Evolutionary conservation across 2,113 vertebrate species (phyloP), one percentile per base, ranked within the genome.

Genomic region (Callionymus lyra): DNA sequence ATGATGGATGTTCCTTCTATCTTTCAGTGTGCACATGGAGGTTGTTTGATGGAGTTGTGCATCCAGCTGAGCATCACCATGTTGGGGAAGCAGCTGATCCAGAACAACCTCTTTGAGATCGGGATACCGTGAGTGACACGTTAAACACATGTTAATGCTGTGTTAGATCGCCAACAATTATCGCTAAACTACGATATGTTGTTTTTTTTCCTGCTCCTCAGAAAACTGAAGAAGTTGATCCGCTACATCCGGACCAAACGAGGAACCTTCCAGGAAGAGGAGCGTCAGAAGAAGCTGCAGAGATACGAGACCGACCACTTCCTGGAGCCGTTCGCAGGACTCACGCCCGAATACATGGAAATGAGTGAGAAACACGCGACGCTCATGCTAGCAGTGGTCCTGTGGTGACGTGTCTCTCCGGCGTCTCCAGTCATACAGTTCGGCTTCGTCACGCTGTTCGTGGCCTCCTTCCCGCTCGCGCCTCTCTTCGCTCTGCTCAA

Each of bases 281-380:
- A 92, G 63, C 69, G 77, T 2, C 39, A 86, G 56, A 96, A 93
- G 76, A 88, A 69, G 62, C 79, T 86, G 17, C 89, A 88, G 61
- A 89, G 89, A 14, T 96, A 94, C 1, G 93, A 97, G 70, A 84
- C 81, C 0, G 95, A 98, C 51, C 88, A 91, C 66, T 92, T 93
- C 50, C 82, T 98, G 52, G 95, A 98, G 47, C 93, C 93, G 14
- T 98, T 94, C 1, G 88, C 87, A 4, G 95, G 95, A 3, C 86
- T 98, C 19, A 94, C 92, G 2, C 95, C 95, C 0, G 95, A 98
- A 77, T 98, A 98, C 58, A 98, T 98, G 94, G 95, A 98, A 76
- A 98, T 98, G 95, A 97, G 94, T 98, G 62, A 90, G 93, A 89
- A 40, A 8, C 16, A 38, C 41, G 31, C 12, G 48, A 50, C 34